Base-by-base conservation (phyloP, 2,888 invertebrate species). In the Timandra comae region DNA sequence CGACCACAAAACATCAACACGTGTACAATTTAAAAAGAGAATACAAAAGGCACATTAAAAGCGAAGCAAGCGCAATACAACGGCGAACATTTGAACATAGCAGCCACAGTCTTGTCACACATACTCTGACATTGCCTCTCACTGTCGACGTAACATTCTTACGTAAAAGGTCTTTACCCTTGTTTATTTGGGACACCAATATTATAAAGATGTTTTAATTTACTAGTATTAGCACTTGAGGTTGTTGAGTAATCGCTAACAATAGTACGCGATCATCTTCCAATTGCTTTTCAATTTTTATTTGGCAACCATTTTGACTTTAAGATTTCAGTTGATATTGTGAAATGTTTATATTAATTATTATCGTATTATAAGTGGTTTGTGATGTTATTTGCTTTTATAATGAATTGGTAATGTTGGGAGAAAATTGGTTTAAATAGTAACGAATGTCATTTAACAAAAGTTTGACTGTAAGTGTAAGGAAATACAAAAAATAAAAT, bases 121-220 rank as follows among this genome's bases (percentile, higher is more conserved):
- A 75, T 77, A 55, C 52, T 51, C 80, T 84, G 84, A 85, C 84
- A 82, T 84, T 82, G 84, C 84, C 82, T 84, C 84, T 85, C 82
- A 81, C 84, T 59, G 54, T 43, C 46, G n/a, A n/a, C n/a, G 29
- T 57, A 52, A 79, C 82, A 81, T 81, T 84, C 52, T 85, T 85
- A 80, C 69, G 81, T 79, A 84, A 84, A 82, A 80, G 82, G 71
- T 81, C 76, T 81, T 85, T 80, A 75, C 82, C 78, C 81, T 66
- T 82, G 76, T 74, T 79, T 82, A 78, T 84, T 79, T 80, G 73
- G 82, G 79, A 82, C 84, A 70, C 52, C 53, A 62, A 56, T 71
- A 69, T 64, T 65, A 68, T 69, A 73, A 61, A 65, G 72, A 74
- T 79, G 74, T 76, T 74, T 79, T 75, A 71, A 79, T 81, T 80